Evolutionary conservation across 2,797 vertebrate species (phyloP), one percentile per base, ranked within the genome.

Genomic region (Coranthus polyacanthus): DNA sequence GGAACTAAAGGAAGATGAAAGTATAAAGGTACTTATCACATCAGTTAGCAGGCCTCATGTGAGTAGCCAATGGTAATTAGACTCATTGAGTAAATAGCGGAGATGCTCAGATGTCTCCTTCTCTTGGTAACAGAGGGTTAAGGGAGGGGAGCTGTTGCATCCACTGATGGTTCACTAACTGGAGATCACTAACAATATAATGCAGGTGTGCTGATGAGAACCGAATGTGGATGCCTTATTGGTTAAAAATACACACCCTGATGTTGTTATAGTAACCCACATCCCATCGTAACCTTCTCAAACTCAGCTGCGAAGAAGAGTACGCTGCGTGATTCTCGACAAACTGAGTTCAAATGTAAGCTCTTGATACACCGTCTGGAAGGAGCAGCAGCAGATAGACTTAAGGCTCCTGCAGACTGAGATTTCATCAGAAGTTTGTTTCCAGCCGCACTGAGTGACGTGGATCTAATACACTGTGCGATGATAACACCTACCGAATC

Each of bases 21-120:
- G 94, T 91, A 92, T 92, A 93, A 94, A 95, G 93, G 93, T 94
- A 90, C 94, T 95, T 94, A 94, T 95, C 91, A 85, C 94, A 95
- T 94, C 92, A 92, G 91, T 92, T 90, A 85, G 81, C 65, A 4
- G 74, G 71, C 79, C 82, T 90, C 78, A 83, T 45, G 91, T 91
- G 85, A 71, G 74, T 89, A 89, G 91, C 90, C 87, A 85, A 75
- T 91, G 93, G 90, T 95, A 94, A 95, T 95, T 95, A 94, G 78
- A 55, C 83, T 91, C 88, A 89, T 92, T 93, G 89, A 89, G 92
- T 87, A 81, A 90, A 88, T 78, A 84, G 57, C 75, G 11, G 57
- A 83, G 74, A 74, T 57, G 65, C 68, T 84, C 56, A 62, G 76
- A 79, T 61, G 78, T 69, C 57, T 83, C 73, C 60, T 87, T 84